Percentiles rank a stretch among this genome's conserved stretches.
Evolutionary conservation across 2,113 vertebrate species (phyloP).

Genomic region (Caracal caracal): DNA sequence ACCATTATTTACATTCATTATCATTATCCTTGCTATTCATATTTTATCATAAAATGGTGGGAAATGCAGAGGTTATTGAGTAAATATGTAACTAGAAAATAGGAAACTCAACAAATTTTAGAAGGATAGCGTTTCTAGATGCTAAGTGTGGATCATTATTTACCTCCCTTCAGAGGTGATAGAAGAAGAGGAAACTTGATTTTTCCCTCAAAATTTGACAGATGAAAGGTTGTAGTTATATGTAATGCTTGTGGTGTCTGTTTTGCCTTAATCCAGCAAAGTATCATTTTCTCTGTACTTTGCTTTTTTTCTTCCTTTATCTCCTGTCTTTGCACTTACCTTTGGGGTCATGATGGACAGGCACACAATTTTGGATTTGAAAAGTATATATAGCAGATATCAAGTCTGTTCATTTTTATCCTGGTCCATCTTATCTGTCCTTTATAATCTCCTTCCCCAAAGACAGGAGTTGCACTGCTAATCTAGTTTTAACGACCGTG

Average conservation of each 20-base stretch:
- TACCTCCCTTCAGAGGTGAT: not conserved
- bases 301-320: not conserved
- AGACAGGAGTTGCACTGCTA: not conserved
- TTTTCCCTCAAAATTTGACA: not conserved
- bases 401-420: not conserved
- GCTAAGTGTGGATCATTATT: not conserved
- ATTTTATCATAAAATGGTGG: not conserved
- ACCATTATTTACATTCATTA: not conserved
- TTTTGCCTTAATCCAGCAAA: not conserved
- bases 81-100: slow-evolving; percentile 15
- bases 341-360: not conserved
- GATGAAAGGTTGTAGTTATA: not conserved
- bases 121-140: not conserved
- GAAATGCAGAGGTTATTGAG: not conserved
- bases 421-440: not conserved
- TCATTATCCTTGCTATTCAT: not conserved
- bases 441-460: not conserved
- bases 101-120: not conserved
- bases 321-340: not conserved
- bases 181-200: not conserved
- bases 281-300: not conserved
- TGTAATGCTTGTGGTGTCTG: not conserved
- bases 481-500: not conserved
- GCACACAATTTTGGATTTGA: not conserved
- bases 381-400: not conserved